Base-by-base conservation (phyloP, 2,113 vertebrate genomes). In the Picathartes gymnocephalus region DNA sequence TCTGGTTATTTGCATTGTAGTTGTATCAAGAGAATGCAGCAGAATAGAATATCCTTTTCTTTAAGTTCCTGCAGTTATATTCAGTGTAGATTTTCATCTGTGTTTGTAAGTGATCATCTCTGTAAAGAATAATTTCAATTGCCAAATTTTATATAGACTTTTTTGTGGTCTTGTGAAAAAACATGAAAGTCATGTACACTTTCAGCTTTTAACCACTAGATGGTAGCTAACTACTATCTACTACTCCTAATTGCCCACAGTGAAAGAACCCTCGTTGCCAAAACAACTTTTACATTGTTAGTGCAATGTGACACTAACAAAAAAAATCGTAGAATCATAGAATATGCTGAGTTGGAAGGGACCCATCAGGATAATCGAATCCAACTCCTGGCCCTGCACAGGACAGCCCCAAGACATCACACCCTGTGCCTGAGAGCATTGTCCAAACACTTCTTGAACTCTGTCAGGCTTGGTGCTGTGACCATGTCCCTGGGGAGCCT, bases 161-260 rank as follows among this genome's bases (percentile, higher is more conserved):
- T 78, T 82, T 71, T 71, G 16, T 62, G 14, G 20, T 71, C n/a
- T 53, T 19, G 3, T 68, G 45, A 68, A 87, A 76, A 19, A 61
- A 12, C 10, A 3, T 31, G 23, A 13, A 48, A 45, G 9, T 50
- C 57, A 31, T 15, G 21, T 71, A 68, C 11, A 4, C 45, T 65
- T 90, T 61, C 10, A 3, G 37, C 27, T 92, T 90, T 57, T 40
- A 37, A 60, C 97, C 97, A 60, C 97, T 96, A 88, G 98, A 87
- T 97, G 98, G 97, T 95, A 97, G 96, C 90, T 80, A 58, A 88
- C 64, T 48, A 66, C 96, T 74, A 14, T 18, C 11, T 48, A 57
- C 62, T 56, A 4, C 42, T 83, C 9, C 25, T 83, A 54, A 40
- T 16, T 28, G 18, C 24, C 33, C 2, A 1, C 14, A 13, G 33